Percentiles rank a stretch among this genome's conserved stretches.
phyloP scores from a whole-genome alignment of 2,888 invertebrate genomes.

The Heliconius cydno region DNA sequence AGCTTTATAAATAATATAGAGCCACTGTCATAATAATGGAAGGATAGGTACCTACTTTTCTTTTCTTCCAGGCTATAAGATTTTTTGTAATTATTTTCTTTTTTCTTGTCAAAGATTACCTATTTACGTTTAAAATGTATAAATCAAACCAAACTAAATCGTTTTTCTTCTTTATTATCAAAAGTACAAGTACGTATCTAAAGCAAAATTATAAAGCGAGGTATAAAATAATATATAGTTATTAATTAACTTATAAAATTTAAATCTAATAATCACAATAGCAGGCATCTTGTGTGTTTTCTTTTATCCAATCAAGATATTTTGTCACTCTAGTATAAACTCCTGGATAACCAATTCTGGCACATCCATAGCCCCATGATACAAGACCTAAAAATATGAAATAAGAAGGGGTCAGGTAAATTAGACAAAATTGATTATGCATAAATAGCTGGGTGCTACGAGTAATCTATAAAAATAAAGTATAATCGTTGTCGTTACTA shows the following conservation, averaged over 20 bases:
- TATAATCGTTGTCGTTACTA: no score
- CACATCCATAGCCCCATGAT: constrained; percentile 95
- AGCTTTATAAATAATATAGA: not conserved
- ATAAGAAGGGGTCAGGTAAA: not conserved
- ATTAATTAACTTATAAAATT: not conserved
- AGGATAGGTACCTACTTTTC: not conserved
- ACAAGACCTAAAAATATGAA: constrained; percentile 85
- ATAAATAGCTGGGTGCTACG: no score
- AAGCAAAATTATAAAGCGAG: constrained; percentile 29
- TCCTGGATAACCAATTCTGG: constrained; percentile 92
- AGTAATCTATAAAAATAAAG: no score
- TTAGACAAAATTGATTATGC: no score
- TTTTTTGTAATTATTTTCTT: no score
- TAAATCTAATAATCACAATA: constrained; percentile 86
- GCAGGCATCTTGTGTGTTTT: constrained; percentile 91
- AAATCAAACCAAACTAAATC: not conserved
- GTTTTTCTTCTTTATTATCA: not conserved
- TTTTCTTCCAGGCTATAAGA: not conserved
- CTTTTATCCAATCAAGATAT: constrained; percentile 91
- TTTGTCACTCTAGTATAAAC: constrained; percentile 92
- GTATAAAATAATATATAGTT: not conserved
- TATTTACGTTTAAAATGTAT: not conserved
- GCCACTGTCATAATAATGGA: not conserved
- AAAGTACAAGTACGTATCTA: constrained; percentile 7
- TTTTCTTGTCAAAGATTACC: no score